Evolutionary conservation across 2,797 vertebrate genomes (phyloP).

Genomic region (Margarornis squamiger): DNA sequence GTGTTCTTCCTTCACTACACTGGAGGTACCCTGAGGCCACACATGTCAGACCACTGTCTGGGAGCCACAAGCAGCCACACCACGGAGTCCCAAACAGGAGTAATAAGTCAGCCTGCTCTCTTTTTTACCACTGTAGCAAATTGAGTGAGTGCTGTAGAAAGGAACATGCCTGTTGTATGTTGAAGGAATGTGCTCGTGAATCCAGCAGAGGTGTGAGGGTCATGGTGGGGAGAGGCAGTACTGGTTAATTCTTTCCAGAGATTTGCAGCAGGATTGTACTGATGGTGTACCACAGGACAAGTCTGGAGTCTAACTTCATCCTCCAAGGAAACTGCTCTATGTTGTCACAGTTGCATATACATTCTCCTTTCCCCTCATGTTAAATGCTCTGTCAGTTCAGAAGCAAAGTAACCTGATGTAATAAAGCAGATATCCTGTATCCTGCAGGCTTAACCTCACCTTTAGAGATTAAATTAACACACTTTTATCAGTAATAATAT

Average conservation of each 20-base stretch:
- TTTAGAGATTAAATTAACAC: slow-evolving; percentile 21
- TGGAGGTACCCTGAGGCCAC: not conserved
- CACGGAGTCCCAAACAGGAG: not conserved
- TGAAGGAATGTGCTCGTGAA: not conserved
- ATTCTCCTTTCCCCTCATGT: not conserved
- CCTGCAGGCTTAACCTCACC: slow-evolving; percentile 7
- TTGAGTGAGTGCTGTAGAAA: not conserved
- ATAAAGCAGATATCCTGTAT: not conserved
- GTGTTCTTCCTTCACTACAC: not conserved
- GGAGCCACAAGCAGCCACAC: not conserved
- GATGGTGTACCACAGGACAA: not conserved
- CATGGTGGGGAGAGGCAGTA: not conserved
- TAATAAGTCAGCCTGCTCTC: not conserved
- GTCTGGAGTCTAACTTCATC: not conserved
- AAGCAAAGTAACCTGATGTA: not conserved
- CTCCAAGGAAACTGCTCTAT: not conserved
- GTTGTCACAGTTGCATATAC: not conserved
- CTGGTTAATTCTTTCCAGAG: not conserved
- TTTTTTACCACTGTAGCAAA: not conserved
- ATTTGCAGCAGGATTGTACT: not conserved
- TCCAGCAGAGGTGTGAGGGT: not conserved
- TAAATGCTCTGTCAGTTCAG: not conserved
- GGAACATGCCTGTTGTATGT: not conserved
- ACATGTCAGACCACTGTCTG: not conserved
- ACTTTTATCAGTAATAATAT: not conserved